Evolutionary conservation across 2,797 vertebrate species (phyloP), one percentile per base, ranked within the genome.

Genomic region (Sus cebifrons): DNA sequence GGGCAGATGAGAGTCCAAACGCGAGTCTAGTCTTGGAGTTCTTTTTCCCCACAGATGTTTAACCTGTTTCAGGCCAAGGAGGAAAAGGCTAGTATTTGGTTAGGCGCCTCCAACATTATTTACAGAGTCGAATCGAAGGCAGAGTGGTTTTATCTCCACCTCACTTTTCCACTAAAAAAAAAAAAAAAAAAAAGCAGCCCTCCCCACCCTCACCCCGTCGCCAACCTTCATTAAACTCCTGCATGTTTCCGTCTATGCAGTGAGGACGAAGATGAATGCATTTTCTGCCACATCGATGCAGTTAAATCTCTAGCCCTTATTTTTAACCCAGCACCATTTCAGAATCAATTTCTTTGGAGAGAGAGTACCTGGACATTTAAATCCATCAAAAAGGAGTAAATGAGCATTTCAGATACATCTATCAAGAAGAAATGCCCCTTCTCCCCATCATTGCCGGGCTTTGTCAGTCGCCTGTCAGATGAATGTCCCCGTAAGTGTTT

Each of bases 331-430:
- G 54, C 71, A n/a, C 70, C 87, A 96, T 97, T 98, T 93, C 91
- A 91, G 49, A 97, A 97, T 97, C 97, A 97, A 74, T 97, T 94
- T 98, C 32, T 96, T 74, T 95, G 97, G 95, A 96, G 94, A 92
- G 36, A 97, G 95, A 92, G 84, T 94, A 97, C 96, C 97, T 97
- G 91, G 96, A 81, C 96, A 62, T 96, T 97, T 96, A 98, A 98
- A 79, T 70, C 95, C 96, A 97, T 98, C 92, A 97, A 97, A 98
- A 97, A 95, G 94, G 71, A 97, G 84, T 65, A 96, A 97, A 92
- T 75, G 75, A 83, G 97, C 96, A 44, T 95, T 97, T 96, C 87
- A 56, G 94, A 97, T 93, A 95, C 98, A 91, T 96, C 65, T 96
- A 86, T 97, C 83, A 97, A 97, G 79, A 91, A 95, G 71, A 90